Conservation (phyloP, 2,888 invertebrate genomes). For the Strigamia maritima region DNA sequence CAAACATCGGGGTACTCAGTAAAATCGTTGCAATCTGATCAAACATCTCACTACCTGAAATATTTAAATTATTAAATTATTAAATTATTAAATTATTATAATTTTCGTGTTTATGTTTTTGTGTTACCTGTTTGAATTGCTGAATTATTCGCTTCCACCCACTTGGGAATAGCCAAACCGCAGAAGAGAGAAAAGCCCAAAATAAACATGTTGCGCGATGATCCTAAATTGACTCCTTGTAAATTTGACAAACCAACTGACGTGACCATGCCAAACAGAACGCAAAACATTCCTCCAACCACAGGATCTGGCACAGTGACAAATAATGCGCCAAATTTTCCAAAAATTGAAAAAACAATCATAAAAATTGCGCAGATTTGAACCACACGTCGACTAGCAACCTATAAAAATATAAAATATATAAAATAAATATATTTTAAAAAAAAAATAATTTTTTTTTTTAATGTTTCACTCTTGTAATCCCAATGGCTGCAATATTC, state of each 20-base stretch:
- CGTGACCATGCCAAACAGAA: constrained; percentile 78
- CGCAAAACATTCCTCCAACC: constrained; percentile 74
- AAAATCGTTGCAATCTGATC: constrained; percentile 37
- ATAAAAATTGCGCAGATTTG: constrained; percentile 72
- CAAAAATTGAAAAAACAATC: constrained; percentile 70
- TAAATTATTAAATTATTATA: not conserved
- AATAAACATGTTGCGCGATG: constrained; percentile 81
- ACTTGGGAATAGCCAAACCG: constrained; percentile 59
- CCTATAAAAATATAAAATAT: constrained; percentile 47
- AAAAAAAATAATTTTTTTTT: not conserved
- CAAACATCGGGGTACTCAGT: constrained; percentile 36
- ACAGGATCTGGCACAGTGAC: constrained; percentile 78
- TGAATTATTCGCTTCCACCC: constrained; percentile 11
- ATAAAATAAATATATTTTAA: not conserved
- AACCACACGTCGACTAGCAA: constrained; percentile 74
- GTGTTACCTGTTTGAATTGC: constrained; percentile 34
- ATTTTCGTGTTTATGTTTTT: not conserved
- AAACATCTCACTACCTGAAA: constrained; percentile 8
- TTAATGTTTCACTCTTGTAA: constrained; percentile 52
- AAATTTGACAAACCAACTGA: constrained; percentile 75
- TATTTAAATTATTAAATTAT: not conserved
- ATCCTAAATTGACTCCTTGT: constrained; percentile 76
- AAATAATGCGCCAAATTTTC: constrained; percentile 74
- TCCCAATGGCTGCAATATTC: constrained; percentile 56
- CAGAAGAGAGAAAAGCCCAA: constrained; percentile 83